Evolutionary conservation across 2,797 vertebrate species (phyloP).

Genomic region (Spondyliosoma cantharus): DNA sequence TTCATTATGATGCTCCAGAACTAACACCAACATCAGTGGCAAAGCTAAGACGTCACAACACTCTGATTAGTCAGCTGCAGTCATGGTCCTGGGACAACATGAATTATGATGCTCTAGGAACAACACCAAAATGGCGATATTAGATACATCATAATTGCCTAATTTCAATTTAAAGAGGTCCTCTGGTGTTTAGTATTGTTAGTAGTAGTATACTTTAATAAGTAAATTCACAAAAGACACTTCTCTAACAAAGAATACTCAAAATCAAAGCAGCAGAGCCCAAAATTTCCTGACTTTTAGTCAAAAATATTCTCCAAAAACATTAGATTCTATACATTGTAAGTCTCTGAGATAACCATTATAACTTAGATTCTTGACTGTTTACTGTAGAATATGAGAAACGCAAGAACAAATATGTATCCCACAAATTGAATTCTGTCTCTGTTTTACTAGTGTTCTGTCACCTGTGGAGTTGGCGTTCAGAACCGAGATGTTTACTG

Average conservation of each 20-base stretch:
- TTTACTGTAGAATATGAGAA: neutral
- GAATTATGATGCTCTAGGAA: no score
- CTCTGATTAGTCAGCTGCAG: no score
- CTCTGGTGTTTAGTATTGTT: neutral
- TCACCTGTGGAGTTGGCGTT: conserved; percentile 89
- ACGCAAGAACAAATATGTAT: neutral
- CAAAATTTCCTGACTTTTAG: neutral
- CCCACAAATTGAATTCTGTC: neutral
- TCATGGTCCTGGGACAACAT: no score
- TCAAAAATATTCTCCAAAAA: neutral
- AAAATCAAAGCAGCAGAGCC: neutral
- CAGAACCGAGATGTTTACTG: conserved; percentile 90
- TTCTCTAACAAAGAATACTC: neutral
- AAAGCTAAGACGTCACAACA: no score
- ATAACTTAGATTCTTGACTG: neutral
- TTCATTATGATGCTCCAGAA: no score
- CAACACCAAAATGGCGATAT: no score
- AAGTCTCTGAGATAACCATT: no score
- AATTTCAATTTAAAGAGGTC: neutral
- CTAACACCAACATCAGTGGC: no score
- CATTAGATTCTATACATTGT: neutral
- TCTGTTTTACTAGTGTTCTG: conserved; percentile 88
- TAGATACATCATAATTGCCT: neutral
- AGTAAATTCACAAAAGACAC: neutral
- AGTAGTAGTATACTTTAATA: neutral